phyloP scores from a whole-genome alignment of 30 jellyfish, hydroid and myxozoan species.

The Turritopsis rubra region DNA sequence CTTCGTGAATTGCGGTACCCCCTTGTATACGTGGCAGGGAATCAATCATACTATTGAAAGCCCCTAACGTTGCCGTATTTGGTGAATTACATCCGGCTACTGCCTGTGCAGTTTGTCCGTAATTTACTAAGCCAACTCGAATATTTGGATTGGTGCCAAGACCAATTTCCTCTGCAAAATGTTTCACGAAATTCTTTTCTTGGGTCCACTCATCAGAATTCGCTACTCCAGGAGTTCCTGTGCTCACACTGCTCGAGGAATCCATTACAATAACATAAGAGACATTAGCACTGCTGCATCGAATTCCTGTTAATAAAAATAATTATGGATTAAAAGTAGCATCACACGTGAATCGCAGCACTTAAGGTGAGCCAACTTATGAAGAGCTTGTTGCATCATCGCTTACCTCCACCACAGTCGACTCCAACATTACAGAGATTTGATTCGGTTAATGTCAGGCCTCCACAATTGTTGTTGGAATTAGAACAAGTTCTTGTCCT shows the following conservation, averaged over 20 bases:
- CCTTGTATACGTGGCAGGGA: slow-evolving; percentile 13
- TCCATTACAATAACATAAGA: slow-evolving; percentile 27
- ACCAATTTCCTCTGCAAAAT: neutral
- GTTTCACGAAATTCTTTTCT: slow-evolving; percentile 3
- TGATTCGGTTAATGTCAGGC: slow-evolving; percentile 7
- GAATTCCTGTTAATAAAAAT: slow-evolving; percentile 3
- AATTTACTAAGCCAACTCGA: slow-evolving; percentile 13
- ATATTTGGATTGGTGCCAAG: slow-evolving; percentile 15
- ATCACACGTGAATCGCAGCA: too few relatives aligned
- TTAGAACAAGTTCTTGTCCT: slow-evolving; percentile 8
- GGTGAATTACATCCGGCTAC: slow-evolving; percentile 6
- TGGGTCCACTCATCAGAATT: slow-evolving; percentile 11
- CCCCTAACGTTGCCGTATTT: neutral
- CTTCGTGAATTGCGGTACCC: slow-evolving; percentile 22
- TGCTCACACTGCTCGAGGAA: slow-evolving; percentile 18
- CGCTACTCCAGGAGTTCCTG: neutral
- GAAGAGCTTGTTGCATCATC: too few relatives aligned
- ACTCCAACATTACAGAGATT: neutral
- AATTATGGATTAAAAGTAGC: neutral
- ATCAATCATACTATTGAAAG: neutral
- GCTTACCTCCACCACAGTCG: neutral
- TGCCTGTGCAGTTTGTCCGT: neutral
- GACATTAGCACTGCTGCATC: neutral
- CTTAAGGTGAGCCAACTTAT: neutral
- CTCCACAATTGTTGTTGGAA: slow-evolving; percentile 18